These are phyloP conservation scores for Dendrolimus houi DNA, from an alignment of 2,888 invertebrate species.

Conservation along the genomic window DNA sequence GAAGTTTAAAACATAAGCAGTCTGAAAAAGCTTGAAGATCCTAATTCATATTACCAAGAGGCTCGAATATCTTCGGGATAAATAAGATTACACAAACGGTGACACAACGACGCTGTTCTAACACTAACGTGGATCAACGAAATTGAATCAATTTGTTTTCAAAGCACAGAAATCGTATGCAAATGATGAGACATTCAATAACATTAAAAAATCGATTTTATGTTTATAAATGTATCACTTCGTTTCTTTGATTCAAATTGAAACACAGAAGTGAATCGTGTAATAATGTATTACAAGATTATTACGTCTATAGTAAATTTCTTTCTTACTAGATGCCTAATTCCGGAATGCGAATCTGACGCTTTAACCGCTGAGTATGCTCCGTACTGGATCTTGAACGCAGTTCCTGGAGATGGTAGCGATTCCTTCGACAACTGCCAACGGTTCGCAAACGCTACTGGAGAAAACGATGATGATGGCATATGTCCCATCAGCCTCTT, in stretches of 20 bases:
- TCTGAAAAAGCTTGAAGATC: neutral
- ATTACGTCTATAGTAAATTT: too few species aligned
- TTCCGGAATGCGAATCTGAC: conserved; percentile 32
- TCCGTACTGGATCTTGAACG: conserved; percentile 57
- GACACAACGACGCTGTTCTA: too few species aligned
- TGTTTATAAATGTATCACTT: neutral
- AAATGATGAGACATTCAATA: neutral
- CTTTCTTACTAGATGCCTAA: conserved; percentile 25
- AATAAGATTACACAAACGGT: too few species aligned
- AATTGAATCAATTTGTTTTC: neutral
- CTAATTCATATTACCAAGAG: too few species aligned
- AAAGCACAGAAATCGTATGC: neutral
- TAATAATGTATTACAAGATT: neutral
- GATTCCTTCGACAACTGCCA: conserved; percentile 55
- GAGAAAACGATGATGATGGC: neutral
- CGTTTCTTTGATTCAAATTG: too few species aligned
- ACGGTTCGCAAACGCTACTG: conserved; percentile 34
- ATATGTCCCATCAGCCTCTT: conserved; percentile 43
- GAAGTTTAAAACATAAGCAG: neutral
- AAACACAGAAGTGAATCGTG: neutral
- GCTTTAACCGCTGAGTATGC: conserved; percentile 28
- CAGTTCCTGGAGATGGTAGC: conserved; percentile 44
- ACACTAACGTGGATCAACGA: too few species aligned
- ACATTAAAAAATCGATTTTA: neutral
- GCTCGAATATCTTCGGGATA: too few species aligned